phyloP scores from a whole-genome alignment of 2,113 vertebrate genomes.

The Hemibagrus wyckioides region DNA sequence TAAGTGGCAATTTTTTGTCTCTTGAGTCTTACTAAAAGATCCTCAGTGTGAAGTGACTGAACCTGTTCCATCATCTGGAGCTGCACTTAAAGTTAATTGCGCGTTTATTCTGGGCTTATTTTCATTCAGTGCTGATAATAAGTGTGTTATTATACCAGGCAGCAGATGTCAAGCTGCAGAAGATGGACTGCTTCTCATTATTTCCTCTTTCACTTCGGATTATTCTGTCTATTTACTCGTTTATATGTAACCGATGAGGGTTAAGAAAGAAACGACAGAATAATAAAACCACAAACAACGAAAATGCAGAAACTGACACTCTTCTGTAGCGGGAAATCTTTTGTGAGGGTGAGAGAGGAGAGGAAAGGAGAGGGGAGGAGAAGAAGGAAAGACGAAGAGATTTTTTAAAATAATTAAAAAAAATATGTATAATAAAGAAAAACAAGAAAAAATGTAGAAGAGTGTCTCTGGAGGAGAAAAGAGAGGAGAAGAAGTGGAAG shows the following conservation, averaged over 20 bases:
- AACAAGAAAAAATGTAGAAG: background rate
- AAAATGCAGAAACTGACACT: background rate
- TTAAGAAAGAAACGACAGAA: background rate
- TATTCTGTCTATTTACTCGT: background rate
- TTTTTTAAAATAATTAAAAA: background rate
- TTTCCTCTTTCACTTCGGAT: background rate
- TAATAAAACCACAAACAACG: background rate
- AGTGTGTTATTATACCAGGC: background rate
- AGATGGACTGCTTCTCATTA: background rate
- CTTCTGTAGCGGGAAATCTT: background rate
- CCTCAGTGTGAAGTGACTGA: background rate
- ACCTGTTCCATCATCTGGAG: background rate
- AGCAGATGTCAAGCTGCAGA: background rate
- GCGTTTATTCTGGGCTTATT: background rate
- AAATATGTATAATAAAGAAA: background rate
- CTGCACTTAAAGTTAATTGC: background rate
- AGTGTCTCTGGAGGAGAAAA: background rate
- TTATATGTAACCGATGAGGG: background rate
- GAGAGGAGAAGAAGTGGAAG: background rate
- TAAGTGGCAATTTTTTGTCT: background rate
- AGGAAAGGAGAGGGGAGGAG: background rate
- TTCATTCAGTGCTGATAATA: background rate
- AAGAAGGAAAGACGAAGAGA: background rate
- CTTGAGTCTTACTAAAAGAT: background rate
- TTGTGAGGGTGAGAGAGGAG: background rate